Evolutionary conservation across 2,797 vertebrate genomes (phyloP).

Genomic region (Nasua narica): DNA sequence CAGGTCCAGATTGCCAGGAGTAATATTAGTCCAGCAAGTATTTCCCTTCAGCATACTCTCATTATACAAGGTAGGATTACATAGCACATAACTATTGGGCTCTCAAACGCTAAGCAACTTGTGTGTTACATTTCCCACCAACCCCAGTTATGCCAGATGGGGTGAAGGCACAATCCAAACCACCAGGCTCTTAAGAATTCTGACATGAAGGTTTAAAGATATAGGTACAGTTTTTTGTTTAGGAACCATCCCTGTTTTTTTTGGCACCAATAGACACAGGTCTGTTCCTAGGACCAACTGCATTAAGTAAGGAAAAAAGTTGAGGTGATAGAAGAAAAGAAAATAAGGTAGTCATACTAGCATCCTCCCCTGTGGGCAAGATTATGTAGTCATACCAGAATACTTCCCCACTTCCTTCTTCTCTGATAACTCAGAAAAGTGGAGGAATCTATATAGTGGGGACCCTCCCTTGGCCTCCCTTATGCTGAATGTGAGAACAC

Average conservation of each 20-base stretch:
- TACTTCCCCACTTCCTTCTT: background rate
- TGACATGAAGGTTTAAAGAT: background rate
- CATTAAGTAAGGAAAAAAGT: background rate
- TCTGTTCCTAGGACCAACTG: background rate
- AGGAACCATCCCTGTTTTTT: background rate
- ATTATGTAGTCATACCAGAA: background rate
- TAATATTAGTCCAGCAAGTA: background rate
- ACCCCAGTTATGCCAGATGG: background rate
- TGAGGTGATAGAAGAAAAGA: background rate
- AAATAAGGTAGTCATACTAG: background rate
- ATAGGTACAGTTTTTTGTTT: background rate
- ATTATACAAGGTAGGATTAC: background rate
- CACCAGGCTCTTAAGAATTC: background rate
- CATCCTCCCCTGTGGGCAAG: background rate
- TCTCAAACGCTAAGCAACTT: background rate
- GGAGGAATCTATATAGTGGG: background rate
- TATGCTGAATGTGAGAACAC: background rate
- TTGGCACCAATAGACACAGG: background rate
- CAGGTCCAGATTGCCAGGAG: background rate
- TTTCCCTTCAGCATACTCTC: background rate
- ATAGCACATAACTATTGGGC: no score
- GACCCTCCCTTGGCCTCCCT: rapidly evolving
- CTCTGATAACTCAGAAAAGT: background rate
- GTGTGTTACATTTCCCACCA: background rate
- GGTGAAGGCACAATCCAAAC: background rate